Base-by-base conservation (phyloP, 2,888 invertebrate species). In the Drosophila subsilvestris region DNA sequence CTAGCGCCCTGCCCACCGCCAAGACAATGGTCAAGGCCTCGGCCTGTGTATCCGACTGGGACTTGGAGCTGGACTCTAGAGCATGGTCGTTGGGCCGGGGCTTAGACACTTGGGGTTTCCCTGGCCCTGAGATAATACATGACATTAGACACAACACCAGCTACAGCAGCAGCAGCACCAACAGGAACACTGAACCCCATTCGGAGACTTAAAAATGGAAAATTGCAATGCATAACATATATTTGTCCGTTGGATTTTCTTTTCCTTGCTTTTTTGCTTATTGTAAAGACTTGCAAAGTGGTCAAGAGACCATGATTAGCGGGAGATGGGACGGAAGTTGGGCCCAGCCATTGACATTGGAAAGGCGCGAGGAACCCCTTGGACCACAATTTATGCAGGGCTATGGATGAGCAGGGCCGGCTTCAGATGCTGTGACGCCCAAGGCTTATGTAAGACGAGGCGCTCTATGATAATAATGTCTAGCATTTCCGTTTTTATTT, bases 141-240 rank as follows among this genome's bases (percentile, higher is more conserved):
- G 82, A 82, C 79, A 88, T 84, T 79, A 86, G 88, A 72, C 73
- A 74, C 73, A 69, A 68, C 22, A 55, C 44, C 55, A 62, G 5
- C 45, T n/a, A 50, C 12, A 8, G 29, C 25, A 37, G 37, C 37
- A 4, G 14, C 32, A 37, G 14, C 14, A 29, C 3, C 10, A 14
- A 14, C 6, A 37, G 37, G 37, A 37, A 37, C 37, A 37, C 14
- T n/a, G 37, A n/a, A 37, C 2, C 7, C 43, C 17, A 65, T 20
- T 60, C 60, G 75, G 85, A 86, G 79, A 89, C 82, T 77, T 86
- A 86, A 90, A 89, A 79, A 86, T 80, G 79, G 88, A 82, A 89
- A 89, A 90, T 90, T 89, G 80, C 82, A 82, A 86, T 89, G 88
- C 89, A 89, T 90, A 90, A 86, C 77, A 90, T 83, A 81, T 78